Evolutionary conservation across 2,888 invertebrate genomes (phyloP).

Genomic region (Argynnis bischoffii): DNA sequence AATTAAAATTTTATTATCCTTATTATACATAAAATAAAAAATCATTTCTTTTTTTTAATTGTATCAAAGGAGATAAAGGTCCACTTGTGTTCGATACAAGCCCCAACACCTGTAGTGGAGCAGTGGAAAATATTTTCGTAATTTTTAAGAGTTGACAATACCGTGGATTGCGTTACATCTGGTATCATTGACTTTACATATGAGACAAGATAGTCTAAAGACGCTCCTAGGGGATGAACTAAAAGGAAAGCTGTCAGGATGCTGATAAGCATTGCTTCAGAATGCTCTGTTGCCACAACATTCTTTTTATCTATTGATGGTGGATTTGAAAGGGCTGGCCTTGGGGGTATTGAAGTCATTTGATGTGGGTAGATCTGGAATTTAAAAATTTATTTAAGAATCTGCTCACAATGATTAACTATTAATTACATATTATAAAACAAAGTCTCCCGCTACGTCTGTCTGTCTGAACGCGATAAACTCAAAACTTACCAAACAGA

Average conservation of each 20-base stretch:
- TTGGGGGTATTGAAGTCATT: conserved; percentile 9
- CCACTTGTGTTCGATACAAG: conserved; percentile 61
- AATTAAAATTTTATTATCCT: too few relatives aligned
- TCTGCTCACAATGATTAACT: too few relatives aligned
- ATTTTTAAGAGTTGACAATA: conserved; percentile 55
- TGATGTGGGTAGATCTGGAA: too few relatives aligned
- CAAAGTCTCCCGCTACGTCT: too few relatives aligned
- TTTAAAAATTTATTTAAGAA: too few relatives aligned
- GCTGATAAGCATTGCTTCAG: conserved; percentile 68
- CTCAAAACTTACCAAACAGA: too few relatives aligned
- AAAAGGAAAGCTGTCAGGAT: conserved; percentile 68
- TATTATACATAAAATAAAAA: not conserved
- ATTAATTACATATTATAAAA: too few relatives aligned
- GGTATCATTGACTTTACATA: conserved; percentile 63
- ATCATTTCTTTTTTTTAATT: conserved; percentile 47
- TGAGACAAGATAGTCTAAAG: conserved; percentile 61
- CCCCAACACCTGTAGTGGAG: conserved; percentile 55
- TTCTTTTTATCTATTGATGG: conserved; percentile 34
- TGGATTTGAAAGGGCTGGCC: conserved; percentile 48
- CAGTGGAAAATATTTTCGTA: conserved; percentile 56
- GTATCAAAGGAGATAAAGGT: conserved; percentile 57
- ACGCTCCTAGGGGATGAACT: conserved; percentile 67
- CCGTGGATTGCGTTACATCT: conserved; percentile 50
- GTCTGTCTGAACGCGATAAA: too few relatives aligned
- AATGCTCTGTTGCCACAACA: conserved; percentile 40